Base-by-base conservation (phyloP, 2,113 vertebrate genomes). In the Limnothrissa miodon region DNA sequence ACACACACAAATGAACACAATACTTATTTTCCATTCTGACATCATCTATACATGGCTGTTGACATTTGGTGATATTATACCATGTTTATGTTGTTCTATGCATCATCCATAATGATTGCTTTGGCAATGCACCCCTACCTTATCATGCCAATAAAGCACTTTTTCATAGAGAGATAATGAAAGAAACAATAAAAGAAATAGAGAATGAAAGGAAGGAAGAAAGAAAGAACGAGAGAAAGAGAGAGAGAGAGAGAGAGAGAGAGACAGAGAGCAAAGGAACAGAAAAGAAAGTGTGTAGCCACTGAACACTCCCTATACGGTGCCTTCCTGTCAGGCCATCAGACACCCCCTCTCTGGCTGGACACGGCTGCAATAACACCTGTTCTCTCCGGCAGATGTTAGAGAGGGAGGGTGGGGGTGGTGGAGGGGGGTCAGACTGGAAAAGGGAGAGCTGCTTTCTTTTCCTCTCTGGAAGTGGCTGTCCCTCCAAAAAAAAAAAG, bases 321-420 rank as follows among this genome's bases (percentile, higher is more conserved):
- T 84, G 85, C 85, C 87, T 86, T 81, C 84, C 86, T 89, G 88
- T 81, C 53, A 85, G 74, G 70, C 79, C 78, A 85, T 82, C 78
- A 89, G 53, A 84, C 74, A 85, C 80, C 25, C 48, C 48, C n/a
- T 81, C 45, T 9, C 15, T 79, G 79, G 53, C 78, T 42, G 62
- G 86, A 85, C 84, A 87, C 87, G 46, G 62, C 79, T 78, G 66
- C 25, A 36, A 53, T 78, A 87, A 90, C 93, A 93, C 92, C 90
- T 94, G 92, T 92, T 93, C 86, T 51, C 82, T 85, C 82, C 1
- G 86, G 87, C 90, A 91, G 85, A 91, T 91, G 90, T 89, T 46
- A 82, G 79, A 62, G 48, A 42, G 6, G 6, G 42, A 42, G 6
- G 42, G 42, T 2, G 48, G 42, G 80, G 45, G 45, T 42, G 42